Evolutionary conservation across 2,797 vertebrate species (phyloP).

Genomic region (Chaunax sp.): DNA sequence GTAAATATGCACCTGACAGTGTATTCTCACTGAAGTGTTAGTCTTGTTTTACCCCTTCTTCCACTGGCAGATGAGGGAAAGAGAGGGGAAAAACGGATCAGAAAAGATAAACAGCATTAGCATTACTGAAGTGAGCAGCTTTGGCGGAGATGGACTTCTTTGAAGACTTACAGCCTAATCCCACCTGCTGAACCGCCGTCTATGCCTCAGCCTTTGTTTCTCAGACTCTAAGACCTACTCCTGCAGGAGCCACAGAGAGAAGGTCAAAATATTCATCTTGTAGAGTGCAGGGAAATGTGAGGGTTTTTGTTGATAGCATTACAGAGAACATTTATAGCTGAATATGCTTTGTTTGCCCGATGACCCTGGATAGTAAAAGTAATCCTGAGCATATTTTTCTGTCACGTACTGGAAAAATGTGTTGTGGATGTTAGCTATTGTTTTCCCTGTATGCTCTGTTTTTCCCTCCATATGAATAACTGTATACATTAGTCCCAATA

Average conservation of each 20-base stretch:
- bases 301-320: conserved; percentile 46
- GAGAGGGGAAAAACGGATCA: conserved; percentile 16
- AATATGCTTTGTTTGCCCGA: conserved; percentile 56
- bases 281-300: conserved; percentile 50
- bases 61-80: conserved; percentile 24
- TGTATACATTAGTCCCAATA: neutral
- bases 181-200: conserved; percentile 69
- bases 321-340: conserved; percentile 51
- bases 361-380: conserved; percentile 46
- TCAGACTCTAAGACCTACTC: conserved; percentile 70
- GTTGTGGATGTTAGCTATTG: neutral
- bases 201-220: conserved; percentile 76
- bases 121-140: conserved; percentile 66
- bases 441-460: neutral
- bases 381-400: conserved; percentile 28
- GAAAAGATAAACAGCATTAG: conserved; percentile 68
- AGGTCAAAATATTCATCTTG: conserved; percentile 69
- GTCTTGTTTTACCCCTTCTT: conserved; percentile 32
- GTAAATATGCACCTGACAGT: conserved; percentile 59
- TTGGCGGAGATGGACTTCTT: conserved; percentile 67
- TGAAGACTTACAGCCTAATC: conserved; percentile 83
- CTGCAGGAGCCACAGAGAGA: conserved; percentile 59
- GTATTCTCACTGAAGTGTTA: conserved; percentile 35
- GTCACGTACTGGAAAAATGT: neutral
- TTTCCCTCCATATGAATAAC: neutral